Evolutionary conservation across 2,113 vertebrate genomes (phyloP).

Genomic region (Heterotis niloticus): DNA sequence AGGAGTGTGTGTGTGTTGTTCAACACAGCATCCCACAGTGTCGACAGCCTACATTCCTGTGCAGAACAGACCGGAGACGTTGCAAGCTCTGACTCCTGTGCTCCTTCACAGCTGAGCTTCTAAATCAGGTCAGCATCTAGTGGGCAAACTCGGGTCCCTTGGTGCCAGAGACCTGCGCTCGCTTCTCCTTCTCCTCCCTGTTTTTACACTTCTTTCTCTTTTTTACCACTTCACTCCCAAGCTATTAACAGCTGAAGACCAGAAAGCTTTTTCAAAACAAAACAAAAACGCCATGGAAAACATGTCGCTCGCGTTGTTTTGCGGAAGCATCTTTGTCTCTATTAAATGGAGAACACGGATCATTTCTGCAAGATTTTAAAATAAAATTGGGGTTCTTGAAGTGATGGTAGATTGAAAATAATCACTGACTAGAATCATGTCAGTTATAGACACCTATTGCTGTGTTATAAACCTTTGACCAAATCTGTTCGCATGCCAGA

Average conservation of each 20-base stretch:
- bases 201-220: not conserved
- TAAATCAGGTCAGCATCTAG: conserved; percentile 54
- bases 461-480: too few species aligned
- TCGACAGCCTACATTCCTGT: conserved; percentile 33
- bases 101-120: conserved; percentile 48
- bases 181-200: conserved; percentile 15
- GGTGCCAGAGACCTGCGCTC: conserved; percentile 25
- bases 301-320: not conserved
- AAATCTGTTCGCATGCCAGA: too few species aligned
- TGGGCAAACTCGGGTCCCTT: conserved; percentile 44
- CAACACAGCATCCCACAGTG: too few species aligned
- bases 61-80: conserved; percentile 18
- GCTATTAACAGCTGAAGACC: not conserved
- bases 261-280: not conserved
- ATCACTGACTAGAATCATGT: too few species aligned
- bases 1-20: not conserved
- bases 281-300: not conserved
- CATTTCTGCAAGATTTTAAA: conserved; percentile 32
- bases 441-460: too few species aligned
- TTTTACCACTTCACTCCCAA: not conserved
- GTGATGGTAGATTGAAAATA: not conserved
- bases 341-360: conserved; percentile 21
- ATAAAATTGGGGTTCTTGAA: conserved; percentile 33
- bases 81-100: conserved; percentile 34
- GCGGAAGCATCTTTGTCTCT: not conserved